Evolutionary conservation across 2,888 invertebrate species (phyloP), one percentile per base, ranked within the genome.

Genomic region (Lasius fuliginosus): DNA sequence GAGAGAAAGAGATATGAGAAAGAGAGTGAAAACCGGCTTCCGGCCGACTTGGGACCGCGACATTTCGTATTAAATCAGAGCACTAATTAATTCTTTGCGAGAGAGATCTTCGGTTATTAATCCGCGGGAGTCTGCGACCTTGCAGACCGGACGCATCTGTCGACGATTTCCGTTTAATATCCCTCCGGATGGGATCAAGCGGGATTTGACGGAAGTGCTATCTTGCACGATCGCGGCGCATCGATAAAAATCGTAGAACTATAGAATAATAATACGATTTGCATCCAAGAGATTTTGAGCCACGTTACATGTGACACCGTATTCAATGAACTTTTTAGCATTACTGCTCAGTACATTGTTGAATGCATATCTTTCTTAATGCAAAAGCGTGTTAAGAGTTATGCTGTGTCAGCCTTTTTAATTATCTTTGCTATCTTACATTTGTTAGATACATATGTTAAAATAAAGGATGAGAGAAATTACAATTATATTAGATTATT

Each of bases 71-170:
- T 85, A 85, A 77, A 74, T 74, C 67, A 77, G 49, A 62, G 65
- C 68, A 75, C 85, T 86, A 86, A 86, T 86, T 86, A 85, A 86
- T 79, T 85, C 79, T 53, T n/a, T 53, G n/a, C 53, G 53, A 53
- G 67, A 1, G 83, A 33, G 67, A 64, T 84, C 76, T 82, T 85
- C 60, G 84, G 82, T 86, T 84, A 84, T 84, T 86, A 84, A 86
- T 84, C 69, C 58, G 74, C 79, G 84, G 27, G 68, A 68, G 69
- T 65, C 81, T 53, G 27, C 69, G 58, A 68, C 15, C 82, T 56
- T 36, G 42, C 69, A 56, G 83, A 27, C 82, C 69, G 82, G 83
- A 84, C 46, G 71, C 69, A 71, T 71, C 69, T 71, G 82, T 64
- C 83, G 56, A 30, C 69, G 71, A 84, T 84, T 84, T 84, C 83